phyloP scores from a whole-genome alignment of 1,140 invertebrate species.

The Cyphomyrmex costatus region DNA sequence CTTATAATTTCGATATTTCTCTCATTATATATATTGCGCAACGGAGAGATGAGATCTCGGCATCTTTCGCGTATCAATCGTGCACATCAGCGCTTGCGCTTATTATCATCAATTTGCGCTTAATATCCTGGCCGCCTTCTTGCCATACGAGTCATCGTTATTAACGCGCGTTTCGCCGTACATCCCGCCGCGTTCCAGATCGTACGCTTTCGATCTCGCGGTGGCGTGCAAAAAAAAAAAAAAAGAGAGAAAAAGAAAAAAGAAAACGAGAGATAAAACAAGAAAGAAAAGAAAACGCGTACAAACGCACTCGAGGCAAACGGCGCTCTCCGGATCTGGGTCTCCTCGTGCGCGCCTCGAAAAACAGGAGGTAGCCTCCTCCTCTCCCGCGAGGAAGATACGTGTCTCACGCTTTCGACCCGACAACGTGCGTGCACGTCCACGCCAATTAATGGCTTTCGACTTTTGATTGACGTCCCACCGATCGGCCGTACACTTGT shows the following conservation, averaged over 20 bases:
- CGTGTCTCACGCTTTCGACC: conserved; percentile 68
- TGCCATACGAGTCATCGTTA: conserved; percentile 50
- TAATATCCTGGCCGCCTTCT: neutral
- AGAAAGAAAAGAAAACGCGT: conserved; percentile 14
- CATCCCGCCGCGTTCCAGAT: conserved; percentile 51
- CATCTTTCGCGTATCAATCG: neutral
- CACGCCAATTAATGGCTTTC: conserved; percentile 75
- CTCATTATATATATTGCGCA: neutral
- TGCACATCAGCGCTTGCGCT: neutral
- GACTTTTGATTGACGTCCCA: conserved; percentile 74
- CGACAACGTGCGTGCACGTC: conserved; percentile 69
- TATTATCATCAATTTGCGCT: conserved; percentile 29
- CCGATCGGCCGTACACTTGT: conserved; percentile 24
- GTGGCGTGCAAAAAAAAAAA: neutral
- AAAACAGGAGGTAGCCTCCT: conserved; percentile 20
- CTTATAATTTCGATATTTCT: neutral
- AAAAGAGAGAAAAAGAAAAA: neutral
- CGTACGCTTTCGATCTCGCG: conserved; percentile 50
- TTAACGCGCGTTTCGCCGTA: conserved; percentile 26
- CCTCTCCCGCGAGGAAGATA: conserved; percentile 51
- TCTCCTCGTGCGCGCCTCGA: conserved; percentile 41
- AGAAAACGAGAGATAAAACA: neutral
- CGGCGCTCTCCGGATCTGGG: conserved; percentile 36
- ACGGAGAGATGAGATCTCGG: neutral
- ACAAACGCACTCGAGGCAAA: conserved; percentile 35